Percentiles rank a stretch among this genome's conserved stretches.
Conservation (phyloP, 2,888 invertebrate genomes). For the Eupithecia subumbrata region DNA sequence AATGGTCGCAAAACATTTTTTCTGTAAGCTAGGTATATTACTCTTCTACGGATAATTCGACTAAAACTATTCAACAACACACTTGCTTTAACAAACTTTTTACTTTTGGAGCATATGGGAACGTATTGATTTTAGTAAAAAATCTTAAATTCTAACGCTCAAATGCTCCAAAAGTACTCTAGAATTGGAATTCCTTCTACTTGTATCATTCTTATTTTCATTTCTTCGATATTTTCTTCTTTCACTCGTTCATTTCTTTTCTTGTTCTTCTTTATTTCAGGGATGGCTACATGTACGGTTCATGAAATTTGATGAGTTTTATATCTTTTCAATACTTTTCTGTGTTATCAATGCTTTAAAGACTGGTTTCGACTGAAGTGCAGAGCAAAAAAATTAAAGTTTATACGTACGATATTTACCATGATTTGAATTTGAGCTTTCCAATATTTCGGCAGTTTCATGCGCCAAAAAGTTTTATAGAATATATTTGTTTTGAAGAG, state of each 20-base stretch:
- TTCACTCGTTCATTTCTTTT: background rate
- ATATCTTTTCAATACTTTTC: constrained; percentile 1
- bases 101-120: background rate
- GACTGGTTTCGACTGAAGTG: background rate
- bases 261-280: constrained; percentile 13
- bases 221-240: background rate
- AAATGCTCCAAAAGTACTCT: background rate
- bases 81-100: too few species aligned
- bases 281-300: background rate
- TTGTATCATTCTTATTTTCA: background rate
- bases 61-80: too few species aligned
- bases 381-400: background rate
- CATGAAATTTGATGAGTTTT: constrained; percentile 8
- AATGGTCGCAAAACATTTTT: too few species aligned
- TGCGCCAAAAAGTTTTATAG: too few species aligned
- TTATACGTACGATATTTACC: too few species aligned
- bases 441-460: too few species aligned
- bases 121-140: background rate
- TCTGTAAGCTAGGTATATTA: background rate
- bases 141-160: background rate
- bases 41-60: too few species aligned
- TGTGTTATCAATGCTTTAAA: constrained; percentile 9
- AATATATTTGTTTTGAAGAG: background rate
- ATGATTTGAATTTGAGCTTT: too few species aligned
- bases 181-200: background rate